Conservation (phyloP, 2,797 vertebrate genomes). For the Crenuchus spilurus region DNA sequence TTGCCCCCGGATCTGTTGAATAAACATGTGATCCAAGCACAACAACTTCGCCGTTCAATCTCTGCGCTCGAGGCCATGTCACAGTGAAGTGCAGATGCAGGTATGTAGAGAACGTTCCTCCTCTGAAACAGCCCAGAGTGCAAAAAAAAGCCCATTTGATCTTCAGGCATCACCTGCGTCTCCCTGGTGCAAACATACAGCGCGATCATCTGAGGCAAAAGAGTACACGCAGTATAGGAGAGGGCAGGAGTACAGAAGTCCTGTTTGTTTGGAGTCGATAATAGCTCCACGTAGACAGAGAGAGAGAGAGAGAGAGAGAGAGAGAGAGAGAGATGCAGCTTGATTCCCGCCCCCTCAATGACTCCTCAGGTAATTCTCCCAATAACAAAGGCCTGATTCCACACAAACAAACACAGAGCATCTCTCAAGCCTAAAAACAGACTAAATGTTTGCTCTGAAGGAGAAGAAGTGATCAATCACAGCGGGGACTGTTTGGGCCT, state of each 20-base stretch:
- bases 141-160: background rate
- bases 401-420: constrained; percentile 65
- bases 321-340: background rate
- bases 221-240: background rate
- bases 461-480: constrained; percentile 74
- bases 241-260: constrained; percentile 9
- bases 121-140: background rate
- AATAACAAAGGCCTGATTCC: constrained; percentile 45
- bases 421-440: constrained; percentile 66
- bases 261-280: constrained; percentile 67
- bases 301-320: constrained; percentile 5
- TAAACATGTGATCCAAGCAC: constrained; percentile 46
- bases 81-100: background rate
- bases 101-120: background rate
- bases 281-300: constrained; percentile 74
- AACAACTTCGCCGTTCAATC: constrained; percentile 28
- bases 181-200: constrained; percentile 17
- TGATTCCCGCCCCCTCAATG: background rate
- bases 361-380: constrained; percentile 25
- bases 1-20: constrained; percentile 39
- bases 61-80: constrained; percentile 24
- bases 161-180: constrained; percentile 9
- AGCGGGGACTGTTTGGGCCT: constrained; percentile 67
- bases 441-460: constrained; percentile 73
- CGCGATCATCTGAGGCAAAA: constrained; percentile 10